Evolutionary conservation across 2,888 invertebrate genomes (phyloP), one percentile per base, ranked within the genome.

Genomic region (Cheilosia urbana): DNA sequence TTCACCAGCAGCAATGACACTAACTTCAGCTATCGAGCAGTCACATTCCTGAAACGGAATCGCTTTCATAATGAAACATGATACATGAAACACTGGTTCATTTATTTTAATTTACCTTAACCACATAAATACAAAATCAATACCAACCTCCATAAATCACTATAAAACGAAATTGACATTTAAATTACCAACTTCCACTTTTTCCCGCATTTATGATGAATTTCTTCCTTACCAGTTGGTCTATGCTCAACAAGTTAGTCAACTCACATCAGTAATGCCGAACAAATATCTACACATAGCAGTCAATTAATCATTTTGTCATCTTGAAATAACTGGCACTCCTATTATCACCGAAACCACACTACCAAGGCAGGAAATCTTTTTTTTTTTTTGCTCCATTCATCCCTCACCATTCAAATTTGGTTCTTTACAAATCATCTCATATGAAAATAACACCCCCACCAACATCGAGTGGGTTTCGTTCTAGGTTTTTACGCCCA

Each of bases 281-380:
- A 73, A 60, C 51, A 73, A 58, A 72, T 57, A 58, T 2, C 30
- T 17, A 30, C 9, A 30, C n/a, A 72, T 66, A 60, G 53, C 79
- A 69, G 53, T 60, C 75, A 79, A 84, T 80, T 84, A 71, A 80
- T 84, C 75, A 84, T 66, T 53, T 55, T 80, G 80, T 71, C 84
- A 71, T 76, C 75, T 80, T 65, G 69, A 69, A 79, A 60, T 63
- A 68, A 73, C 47, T 30, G 21, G 65, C 42, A 47, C 49, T 69
- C 55, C 47, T 37, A 37, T 79, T 40, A 69, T 40, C 21, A 47
- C 57, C 45, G 27, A 19, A 37, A 15, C 17, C 30, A 21, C 19
- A 19, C 15, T 57, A 47, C 47, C 0, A 21, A 45, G 45, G 62
- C 47, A 45, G n/a, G 9, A 30, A 49, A 68, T 72, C 42, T 80